Evolutionary conservation across 2,797 vertebrate genomes (phyloP).

Genomic region (Bradypodion ventrale): DNA sequence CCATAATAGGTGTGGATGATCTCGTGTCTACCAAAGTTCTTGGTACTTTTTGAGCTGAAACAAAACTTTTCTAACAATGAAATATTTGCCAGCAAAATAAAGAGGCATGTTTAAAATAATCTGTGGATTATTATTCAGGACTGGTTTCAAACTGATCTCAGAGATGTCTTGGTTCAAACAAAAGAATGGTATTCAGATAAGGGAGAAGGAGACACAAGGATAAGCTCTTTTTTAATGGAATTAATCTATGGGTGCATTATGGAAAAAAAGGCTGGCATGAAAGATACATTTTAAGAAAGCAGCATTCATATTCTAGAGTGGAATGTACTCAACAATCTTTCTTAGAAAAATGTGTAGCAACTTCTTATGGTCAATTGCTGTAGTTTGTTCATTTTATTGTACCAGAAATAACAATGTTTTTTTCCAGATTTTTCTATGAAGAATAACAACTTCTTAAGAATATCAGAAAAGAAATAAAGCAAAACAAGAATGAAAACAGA

Average conservation of each 20-base stretch:
- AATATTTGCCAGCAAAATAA: slow-evolving; percentile 1
- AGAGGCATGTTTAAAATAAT: background rate
- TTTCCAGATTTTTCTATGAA: background rate
- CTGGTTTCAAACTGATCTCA: slow-evolving; percentile 25
- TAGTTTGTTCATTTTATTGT: background rate
- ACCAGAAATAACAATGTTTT: background rate
- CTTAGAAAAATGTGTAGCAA: background rate
- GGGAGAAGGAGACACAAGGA: background rate
- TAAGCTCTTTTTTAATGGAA: background rate
- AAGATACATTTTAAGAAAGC: background rate
- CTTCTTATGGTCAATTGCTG: background rate
- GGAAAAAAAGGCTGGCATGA: background rate
- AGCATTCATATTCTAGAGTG: background rate
- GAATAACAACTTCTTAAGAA: background rate
- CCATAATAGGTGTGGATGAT: too few relatives aligned
- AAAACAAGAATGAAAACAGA: too few relatives aligned
- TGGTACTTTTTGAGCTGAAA: background rate
- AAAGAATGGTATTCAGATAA: background rate
- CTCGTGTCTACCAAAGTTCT: background rate
- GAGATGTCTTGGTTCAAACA: slow-evolving; percentile 28
- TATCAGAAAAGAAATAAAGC: too few relatives aligned
- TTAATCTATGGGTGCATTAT: slow-evolving; percentile 2
- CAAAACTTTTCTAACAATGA: slow-evolving; percentile 10
- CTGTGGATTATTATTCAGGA: slow-evolving; percentile 6
- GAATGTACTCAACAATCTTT: background rate